A percentile compares a stretch with the other conserved stretches of the same genome.
Evolutionary conservation across 2,888 invertebrate genomes (phyloP).

Genomic region (Phytoseiulus persimilis): DNA sequence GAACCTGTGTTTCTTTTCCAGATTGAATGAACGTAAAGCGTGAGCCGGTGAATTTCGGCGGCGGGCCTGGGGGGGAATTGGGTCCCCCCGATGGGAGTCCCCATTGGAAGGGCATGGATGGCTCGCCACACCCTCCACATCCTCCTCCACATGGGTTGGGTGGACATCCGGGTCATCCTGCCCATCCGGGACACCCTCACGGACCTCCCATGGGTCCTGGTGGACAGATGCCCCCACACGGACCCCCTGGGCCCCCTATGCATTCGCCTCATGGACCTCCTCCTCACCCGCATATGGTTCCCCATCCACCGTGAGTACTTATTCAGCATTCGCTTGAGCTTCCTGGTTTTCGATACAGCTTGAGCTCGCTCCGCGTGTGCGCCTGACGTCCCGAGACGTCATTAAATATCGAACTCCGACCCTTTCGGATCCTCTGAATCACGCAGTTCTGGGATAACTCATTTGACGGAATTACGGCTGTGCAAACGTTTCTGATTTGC

Average conservation of each 20-base stretch:
- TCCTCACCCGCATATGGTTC: conserved; percentile 40
- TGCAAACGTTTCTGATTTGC: too few relatives aligned
- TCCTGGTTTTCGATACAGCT: too few relatives aligned
- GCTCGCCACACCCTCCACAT: conserved; percentile 36
- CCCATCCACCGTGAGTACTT: conserved; percentile 35
- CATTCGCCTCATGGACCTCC: conserved; percentile 39
- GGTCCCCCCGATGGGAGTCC: conserved; percentile 35
- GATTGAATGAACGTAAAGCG: conserved; percentile 39
- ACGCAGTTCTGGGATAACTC: too few relatives aligned
- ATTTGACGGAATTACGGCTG: too few relatives aligned
- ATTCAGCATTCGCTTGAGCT: neutral
- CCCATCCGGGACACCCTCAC: conserved; percentile 61
- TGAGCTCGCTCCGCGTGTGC: too few relatives aligned
- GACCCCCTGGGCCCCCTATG: conserved; percentile 41
- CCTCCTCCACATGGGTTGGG: conserved; percentile 7
- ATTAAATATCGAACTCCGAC: too few relatives aligned
- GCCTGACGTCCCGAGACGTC: too few relatives aligned
- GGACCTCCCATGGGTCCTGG: conserved; percentile 62
- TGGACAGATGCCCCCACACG: conserved; percentile 38
- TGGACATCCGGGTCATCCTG: conserved; percentile 50
- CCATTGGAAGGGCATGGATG: conserved; percentile 37
- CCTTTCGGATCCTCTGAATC: too few relatives aligned
- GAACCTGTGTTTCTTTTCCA: neutral
- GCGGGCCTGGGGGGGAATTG: conserved; percentile 34
- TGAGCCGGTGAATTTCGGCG: conserved; percentile 37